phyloP scores from a whole-genome alignment of 2,113 vertebrate species.

The Eclectus roratus region DNA sequence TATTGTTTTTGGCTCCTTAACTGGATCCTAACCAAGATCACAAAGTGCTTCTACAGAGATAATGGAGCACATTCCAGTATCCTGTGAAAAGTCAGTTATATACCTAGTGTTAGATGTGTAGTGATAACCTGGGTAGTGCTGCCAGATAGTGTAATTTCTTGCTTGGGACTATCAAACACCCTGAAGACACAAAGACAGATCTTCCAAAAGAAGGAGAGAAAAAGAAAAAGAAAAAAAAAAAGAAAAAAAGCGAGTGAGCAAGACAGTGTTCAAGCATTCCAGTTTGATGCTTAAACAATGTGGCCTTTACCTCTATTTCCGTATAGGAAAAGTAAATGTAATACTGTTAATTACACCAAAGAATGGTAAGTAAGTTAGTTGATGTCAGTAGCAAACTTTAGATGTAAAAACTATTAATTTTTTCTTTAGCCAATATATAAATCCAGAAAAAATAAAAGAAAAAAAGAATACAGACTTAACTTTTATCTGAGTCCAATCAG shows the following conservation, averaged over 20 bases:
- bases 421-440: background rate
- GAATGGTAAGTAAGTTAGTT: background rate
- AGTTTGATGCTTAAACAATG: background rate
- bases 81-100: constrained; percentile 4
- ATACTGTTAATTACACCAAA: background rate
- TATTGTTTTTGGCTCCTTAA: constrained; percentile 25
- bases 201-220: background rate
- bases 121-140: background rate
- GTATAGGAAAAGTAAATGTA: background rate
- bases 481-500: background rate
- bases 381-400: background rate
- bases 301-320: background rate
- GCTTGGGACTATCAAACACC: background rate
- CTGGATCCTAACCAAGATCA: background rate
- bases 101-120: background rate
- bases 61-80: constrained; percentile 8
- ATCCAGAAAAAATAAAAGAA: background rate
- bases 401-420: background rate
- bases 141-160: constrained; percentile 4
- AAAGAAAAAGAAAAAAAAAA: background rate
- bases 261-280: background rate
- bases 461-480: background rate
- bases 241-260: background rate
- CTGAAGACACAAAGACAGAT: background rate
- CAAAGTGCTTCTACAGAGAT: background rate